Base-by-base conservation (phyloP, 2,113 vertebrate genomes). In the Mixornis gularis region DNA sequence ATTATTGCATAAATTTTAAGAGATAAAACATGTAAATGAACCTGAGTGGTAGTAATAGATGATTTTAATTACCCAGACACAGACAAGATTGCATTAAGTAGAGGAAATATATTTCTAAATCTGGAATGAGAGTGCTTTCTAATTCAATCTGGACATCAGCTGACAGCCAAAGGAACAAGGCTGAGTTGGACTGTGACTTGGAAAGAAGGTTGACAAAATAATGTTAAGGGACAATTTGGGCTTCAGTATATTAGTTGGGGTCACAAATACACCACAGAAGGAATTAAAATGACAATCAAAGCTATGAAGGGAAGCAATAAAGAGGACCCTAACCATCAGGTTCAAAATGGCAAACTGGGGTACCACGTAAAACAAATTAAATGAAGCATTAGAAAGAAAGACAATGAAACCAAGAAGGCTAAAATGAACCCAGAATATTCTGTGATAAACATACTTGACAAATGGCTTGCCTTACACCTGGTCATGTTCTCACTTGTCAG, bases 21-120 rank as follows among this genome's bases (percentile, higher is more conserved):
- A 93, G 81, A 96, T 92, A 89, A 91, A 94, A 93, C 88, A 96
- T 96, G 93, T 92, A 97, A 95, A 96, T 95, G 87, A 97, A 94
- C 83, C 88, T 93, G 80, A 96, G 90, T 95, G 60, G 71, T 95
- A 94, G 91, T 94, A 95, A 96, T 95, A 93, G 81, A 94, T 95
- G 46, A 90, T 95, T 96, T 96, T 94, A 95, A 96, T 97, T 96
- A 94, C 89, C 83, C 93, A 95, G 95, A 92, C 83, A 95, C 73
- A 95, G 93, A 85, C 87, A 92, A 94, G 93, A 96, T 97, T 95
- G 49, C 87, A 96, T 97, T 97, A 97, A 95, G 80, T 79, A 92
- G 91, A 94, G 96, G 94, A 97, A 97, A 96, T 94, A 90, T 80
- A 95, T 94, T 96, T 94, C 85, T 93, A 91, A 93, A 92, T 95